phyloP scores from a whole-genome alignment of 1,140 invertebrate species.

The Protaetia brevitarsis region DNA sequence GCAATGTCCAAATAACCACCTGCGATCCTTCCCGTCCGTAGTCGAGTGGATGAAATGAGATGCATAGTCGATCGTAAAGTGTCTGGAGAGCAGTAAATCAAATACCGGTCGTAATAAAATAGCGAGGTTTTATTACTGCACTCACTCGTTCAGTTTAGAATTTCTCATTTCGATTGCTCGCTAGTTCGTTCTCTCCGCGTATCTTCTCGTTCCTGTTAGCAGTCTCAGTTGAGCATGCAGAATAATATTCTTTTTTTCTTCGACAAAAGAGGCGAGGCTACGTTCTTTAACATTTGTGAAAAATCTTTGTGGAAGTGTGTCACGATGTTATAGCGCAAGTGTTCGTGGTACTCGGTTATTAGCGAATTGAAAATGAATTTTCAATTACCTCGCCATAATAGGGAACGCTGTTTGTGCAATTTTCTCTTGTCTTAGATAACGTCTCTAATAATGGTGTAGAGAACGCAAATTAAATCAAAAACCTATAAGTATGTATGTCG shows the following conservation, averaged over 20 bases:
- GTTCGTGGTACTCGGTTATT: no score
- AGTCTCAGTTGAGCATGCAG: no score
- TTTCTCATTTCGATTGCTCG: background rate
- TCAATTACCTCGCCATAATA: no score
- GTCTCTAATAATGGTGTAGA: no score
- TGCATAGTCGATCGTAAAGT: constrained; percentile 8
- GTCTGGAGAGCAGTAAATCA: constrained; percentile 11
- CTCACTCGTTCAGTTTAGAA: constrained; percentile 8
- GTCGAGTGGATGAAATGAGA: constrained; percentile 4
- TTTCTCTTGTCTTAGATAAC: no score
- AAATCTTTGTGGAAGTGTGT: background rate
- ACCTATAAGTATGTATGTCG: no score
- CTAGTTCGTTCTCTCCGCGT: background rate
- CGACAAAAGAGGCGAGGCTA: background rate
- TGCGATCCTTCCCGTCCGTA: background rate
- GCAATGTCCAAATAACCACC: constrained; percentile 15
- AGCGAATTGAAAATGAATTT: no score
- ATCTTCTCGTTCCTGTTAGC: constrained; percentile 9
- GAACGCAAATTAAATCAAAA: no score
- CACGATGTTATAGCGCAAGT: background rate
- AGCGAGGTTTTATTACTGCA: constrained; percentile 4
- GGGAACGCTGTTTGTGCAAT: no score
- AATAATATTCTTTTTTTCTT: background rate
- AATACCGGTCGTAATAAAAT: constrained; percentile 1
- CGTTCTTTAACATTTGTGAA: background rate